phyloP scores from a whole-genome alignment of 2,797 vertebrate genomes.

The Hipposideros larvatus region DNA sequence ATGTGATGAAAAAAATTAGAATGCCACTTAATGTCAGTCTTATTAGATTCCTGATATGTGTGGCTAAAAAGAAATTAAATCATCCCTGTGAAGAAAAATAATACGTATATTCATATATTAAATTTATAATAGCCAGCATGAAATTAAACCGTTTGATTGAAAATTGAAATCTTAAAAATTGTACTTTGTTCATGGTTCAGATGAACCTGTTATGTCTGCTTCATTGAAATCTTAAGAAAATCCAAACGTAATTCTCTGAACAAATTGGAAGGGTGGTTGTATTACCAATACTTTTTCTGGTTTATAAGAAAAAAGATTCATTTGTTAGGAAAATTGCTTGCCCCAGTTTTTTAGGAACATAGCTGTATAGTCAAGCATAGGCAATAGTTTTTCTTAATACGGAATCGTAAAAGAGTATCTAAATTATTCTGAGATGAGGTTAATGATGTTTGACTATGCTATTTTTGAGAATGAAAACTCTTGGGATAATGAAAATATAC shows the following conservation, averaged over 20 bases:
- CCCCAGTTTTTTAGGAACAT: background rate
- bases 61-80: background rate
- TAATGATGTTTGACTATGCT: conserved; percentile 39
- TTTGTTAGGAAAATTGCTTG: conserved; percentile 16
- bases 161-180: conserved; percentile 40
- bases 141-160: conserved; percentile 46
- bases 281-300: background rate
- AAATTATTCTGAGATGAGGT: background rate
- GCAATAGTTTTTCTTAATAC: background rate
- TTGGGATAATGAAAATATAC: background rate
- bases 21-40: background rate
- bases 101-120: background rate
- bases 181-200: background rate
- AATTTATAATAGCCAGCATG: conserved; percentile 24
- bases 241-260: conserved; percentile 33
- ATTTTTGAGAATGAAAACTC: background rate
- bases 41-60: background rate
- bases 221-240: conserved; percentile 29
- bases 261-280: background rate
- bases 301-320: background rate
- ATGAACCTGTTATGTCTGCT: conserved; percentile 9
- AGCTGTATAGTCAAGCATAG: conserved; percentile 2
- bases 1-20: background rate
- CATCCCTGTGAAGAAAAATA: background rate
- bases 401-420: background rate